These are phyloP conservation scores for Passer montanus DNA, from an alignment of 2,113 vertebrate genomes.

Conservation along the genomic window DNA sequence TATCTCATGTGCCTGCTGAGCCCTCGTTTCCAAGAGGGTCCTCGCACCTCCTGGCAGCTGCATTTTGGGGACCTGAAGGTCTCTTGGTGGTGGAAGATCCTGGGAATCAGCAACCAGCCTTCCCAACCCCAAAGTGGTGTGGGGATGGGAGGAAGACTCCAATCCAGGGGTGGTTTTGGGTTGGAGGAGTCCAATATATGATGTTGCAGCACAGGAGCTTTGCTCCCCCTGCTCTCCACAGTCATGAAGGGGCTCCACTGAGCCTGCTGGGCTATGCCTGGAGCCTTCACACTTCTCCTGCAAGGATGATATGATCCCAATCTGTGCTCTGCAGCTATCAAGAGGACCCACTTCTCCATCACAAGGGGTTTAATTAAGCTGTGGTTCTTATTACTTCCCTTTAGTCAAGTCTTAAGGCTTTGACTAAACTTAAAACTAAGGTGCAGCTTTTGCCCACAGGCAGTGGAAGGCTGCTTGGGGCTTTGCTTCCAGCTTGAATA, in stretches of 20 bases:
- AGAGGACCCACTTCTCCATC: not conserved
- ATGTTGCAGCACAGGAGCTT: not conserved
- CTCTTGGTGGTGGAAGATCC: not conserved
- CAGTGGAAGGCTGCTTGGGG: not conserved
- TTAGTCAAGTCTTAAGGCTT: not conserved
- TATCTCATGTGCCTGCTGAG: not conserved
- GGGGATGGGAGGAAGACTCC: not conserved
- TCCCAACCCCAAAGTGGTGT: not conserved
- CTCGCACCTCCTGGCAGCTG: rapidly evolving
- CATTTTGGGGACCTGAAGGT: not conserved
- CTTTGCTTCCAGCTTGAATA: not conserved
- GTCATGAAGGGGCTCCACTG: not conserved
- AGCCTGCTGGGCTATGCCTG: not conserved
- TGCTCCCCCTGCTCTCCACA: not conserved
- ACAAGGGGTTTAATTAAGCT: not conserved
- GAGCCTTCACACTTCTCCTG: not conserved
- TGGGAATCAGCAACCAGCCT: not conserved
- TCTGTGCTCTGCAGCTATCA: rapidly evolving
- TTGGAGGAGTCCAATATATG: not conserved
- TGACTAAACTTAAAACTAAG: not conserved
- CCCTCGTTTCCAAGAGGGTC: rapidly evolving
- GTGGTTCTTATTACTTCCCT: not conserved
- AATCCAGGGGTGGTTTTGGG: not conserved
- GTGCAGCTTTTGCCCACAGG: rapidly evolving
- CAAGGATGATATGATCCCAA: not conserved